Conservation (phyloP, 2,888 invertebrate species). For the Caenorhabditis sp. region DNA sequence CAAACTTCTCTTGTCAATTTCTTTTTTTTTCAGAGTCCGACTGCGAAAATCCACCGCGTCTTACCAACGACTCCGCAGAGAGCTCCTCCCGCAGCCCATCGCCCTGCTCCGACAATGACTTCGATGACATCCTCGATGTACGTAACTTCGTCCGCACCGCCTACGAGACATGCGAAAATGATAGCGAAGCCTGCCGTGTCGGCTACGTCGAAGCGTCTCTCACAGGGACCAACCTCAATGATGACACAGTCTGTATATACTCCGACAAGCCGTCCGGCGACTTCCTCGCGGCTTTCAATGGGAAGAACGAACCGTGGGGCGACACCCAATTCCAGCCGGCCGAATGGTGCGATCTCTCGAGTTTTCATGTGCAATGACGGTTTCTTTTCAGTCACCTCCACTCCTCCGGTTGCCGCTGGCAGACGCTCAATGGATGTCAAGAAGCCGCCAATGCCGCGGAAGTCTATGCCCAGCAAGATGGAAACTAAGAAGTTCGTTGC, state of each 20-base stretch:
- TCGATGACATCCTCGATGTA: constrained; percentile 61
- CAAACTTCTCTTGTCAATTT: background rate
- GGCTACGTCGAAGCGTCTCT: background rate
- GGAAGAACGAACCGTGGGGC: constrained; percentile 4
- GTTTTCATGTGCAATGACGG: too few species aligned
- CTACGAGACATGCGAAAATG: constrained; percentile 22
- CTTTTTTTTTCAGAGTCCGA: constrained; percentile 18
- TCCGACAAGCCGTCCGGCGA: constrained; percentile 27
- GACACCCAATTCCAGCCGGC: background rate
- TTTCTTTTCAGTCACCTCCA: constrained; percentile 7
- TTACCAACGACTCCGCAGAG: constrained; percentile 6
- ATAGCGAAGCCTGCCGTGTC: background rate
- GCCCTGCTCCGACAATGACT: constrained; percentile 29
- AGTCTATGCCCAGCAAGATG: background rate
- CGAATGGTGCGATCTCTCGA: constrained; percentile 10
- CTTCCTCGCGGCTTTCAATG: constrained; percentile 23
- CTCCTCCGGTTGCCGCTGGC: background rate
- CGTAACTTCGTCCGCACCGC: constrained; percentile 55
- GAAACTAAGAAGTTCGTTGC: constrained; percentile 7
- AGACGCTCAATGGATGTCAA: constrained; percentile 14
- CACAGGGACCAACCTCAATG: constrained; percentile 3
- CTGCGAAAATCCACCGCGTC: constrained; percentile 16
- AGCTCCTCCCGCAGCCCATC: constrained; percentile 40
- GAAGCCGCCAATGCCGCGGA: constrained; percentile 31
- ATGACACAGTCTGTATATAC: constrained; percentile 64